These are phyloP conservation scores for Trichoplax adhaerens DNA, from an alignment of 37 sponge, comb jelly and placozoan species.

Conservation along the genomic window DNA sequence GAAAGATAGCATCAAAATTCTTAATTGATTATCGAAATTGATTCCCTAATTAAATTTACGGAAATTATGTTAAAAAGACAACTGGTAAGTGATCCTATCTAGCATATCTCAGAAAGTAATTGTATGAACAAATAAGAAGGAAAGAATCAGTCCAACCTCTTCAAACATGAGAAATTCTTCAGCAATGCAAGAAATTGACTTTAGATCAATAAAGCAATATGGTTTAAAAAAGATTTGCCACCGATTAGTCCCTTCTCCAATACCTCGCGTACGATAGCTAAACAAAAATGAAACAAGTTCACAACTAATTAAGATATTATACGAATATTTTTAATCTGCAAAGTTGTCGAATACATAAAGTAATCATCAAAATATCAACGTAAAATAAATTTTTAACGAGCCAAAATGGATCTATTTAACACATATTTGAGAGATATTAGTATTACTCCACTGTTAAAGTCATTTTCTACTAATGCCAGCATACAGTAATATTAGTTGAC, in stretches of 20 bases:
- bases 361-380: too few species aligned
- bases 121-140: too few species aligned
- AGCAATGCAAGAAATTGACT: conserved; percentile 39
- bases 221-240: conserved; percentile 70
- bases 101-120: too few species aligned
- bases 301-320: not conserved
- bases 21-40: too few species aligned
- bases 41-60: too few species aligned
- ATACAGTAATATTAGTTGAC: too few species aligned
- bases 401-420: not conserved
- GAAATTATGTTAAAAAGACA: too few species aligned
- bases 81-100: too few species aligned
- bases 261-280: conserved; percentile 8
- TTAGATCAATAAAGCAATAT: conserved; percentile 52
- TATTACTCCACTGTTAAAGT: conserved; percentile 16
- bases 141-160: conserved; percentile 25
- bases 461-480: not conserved
- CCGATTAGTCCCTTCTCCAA: conserved; percentile 20
- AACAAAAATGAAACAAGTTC: not conserved
- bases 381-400: too few species aligned
- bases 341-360: too few species aligned
- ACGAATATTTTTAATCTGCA: too few species aligned
- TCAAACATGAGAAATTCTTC: conserved; percentile 75
- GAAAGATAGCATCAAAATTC: not conserved
- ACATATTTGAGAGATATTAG: not conserved